Conservation (phyloP, 23 tunicate species). For the Corella eumyota region DNA sequence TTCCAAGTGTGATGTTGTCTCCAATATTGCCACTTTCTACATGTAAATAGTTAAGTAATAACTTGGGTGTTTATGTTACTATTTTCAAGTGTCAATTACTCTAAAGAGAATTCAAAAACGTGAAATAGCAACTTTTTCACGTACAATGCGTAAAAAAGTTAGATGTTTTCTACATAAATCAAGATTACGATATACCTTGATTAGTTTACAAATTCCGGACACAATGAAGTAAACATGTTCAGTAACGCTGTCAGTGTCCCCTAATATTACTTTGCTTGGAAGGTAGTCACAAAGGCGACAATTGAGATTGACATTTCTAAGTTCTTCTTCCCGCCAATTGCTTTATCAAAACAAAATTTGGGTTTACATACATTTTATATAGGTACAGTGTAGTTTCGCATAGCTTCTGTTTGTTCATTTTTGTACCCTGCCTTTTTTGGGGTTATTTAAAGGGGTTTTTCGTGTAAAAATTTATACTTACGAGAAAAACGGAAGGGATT, state of each 20-base stretch:
- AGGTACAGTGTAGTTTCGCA: too few relatives aligned
- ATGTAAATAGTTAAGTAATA: not conserved
- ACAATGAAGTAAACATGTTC: constrained; percentile 56
- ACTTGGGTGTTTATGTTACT: too few relatives aligned
- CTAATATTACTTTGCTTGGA: constrained; percentile 38
- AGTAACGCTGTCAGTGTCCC: constrained; percentile 23
- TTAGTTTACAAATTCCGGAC: constrained; percentile 51
- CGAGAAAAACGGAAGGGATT: constrained; percentile 57
- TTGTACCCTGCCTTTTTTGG: too few relatives aligned
- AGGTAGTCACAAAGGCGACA: constrained; percentile 33
- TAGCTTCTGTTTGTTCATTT: too few relatives aligned
- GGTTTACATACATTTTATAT: not conserved
- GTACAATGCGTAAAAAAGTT: not conserved
- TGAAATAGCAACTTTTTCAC: too few relatives aligned
- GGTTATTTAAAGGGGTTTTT: not conserved
- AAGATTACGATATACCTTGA: constrained; percentile 55
- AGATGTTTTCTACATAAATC: not conserved
- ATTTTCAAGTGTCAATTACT: too few relatives aligned
- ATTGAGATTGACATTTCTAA: constrained; percentile 35
- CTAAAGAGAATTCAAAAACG: too few relatives aligned
- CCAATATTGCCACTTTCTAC: constrained; percentile 33
- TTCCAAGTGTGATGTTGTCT: constrained; percentile 26
- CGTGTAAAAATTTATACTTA: constrained; percentile 6
- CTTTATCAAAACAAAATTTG: constrained; percentile 12
- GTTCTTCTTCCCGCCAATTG: constrained; percentile 35